phyloP scores from a whole-genome alignment of 1,140 invertebrate species.

The Ceratoteleas bidentatus region DNA sequence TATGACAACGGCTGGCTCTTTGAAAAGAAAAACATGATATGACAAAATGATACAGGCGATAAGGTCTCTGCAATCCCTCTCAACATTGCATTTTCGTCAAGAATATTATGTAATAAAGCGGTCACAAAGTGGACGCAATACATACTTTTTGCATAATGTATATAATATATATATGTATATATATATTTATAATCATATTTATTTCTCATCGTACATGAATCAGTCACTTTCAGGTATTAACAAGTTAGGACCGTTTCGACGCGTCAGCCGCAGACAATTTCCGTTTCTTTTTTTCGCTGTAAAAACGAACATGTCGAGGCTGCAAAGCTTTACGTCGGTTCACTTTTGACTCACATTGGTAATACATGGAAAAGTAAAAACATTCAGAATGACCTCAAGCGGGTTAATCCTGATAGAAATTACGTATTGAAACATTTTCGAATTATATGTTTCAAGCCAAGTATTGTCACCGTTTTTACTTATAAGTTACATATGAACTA shows the following conservation, averaged over 20 bases:
- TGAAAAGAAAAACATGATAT: too few relatives aligned
- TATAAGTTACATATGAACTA: too few relatives aligned
- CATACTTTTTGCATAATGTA: slow-evolving; percentile 56
- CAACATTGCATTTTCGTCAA: too few relatives aligned
- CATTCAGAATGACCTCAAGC: slow-evolving; percentile 41
- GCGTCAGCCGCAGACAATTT: slow-evolving; percentile 18
- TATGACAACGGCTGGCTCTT: too few relatives aligned
- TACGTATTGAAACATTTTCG: too few relatives aligned
- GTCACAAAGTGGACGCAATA: too few relatives aligned
- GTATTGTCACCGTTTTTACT: too few relatives aligned
- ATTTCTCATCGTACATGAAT: slow-evolving; percentile 43
- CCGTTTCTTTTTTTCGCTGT: background rate
- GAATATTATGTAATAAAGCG: too few relatives aligned
- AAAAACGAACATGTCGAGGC: background rate
- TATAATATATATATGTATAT: slow-evolving; percentile 54
- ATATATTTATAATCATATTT: slow-evolving; percentile 51
- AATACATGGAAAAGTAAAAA: slow-evolving; percentile 52
- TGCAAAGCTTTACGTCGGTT: slow-evolving; percentile 18
- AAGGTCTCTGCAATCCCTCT: too few relatives aligned
- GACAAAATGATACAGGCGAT: too few relatives aligned
- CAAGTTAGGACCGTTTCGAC: slow-evolving; percentile 56
- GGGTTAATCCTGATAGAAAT: too few relatives aligned
- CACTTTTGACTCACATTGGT: slow-evolving; percentile 48
- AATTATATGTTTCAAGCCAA: too few relatives aligned
- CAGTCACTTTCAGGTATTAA: slow-evolving; percentile 50